Evolutionary conservation across 1,140 invertebrate species (phyloP).

Genomic region (Drosophila hydei): DNA sequence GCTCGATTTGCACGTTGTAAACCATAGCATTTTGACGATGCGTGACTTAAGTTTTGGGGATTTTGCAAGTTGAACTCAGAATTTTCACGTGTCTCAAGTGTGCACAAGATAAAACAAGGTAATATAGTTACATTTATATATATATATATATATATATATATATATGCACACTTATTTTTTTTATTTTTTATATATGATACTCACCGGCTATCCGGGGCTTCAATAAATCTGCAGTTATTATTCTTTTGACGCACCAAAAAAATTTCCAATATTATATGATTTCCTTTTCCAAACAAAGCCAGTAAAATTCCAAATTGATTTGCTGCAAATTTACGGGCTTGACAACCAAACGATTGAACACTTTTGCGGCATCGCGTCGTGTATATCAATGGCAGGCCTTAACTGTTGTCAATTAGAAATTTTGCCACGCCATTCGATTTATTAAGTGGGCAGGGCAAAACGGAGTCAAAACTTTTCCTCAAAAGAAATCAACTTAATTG

Average conservation of each 20-base stretch:
- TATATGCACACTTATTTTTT: too few relatives aligned
- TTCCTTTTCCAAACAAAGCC: slow-evolving; percentile 3
- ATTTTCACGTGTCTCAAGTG: slow-evolving; percentile 35
- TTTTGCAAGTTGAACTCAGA: slow-evolving; percentile 14
- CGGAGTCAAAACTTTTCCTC: slow-evolving; percentile 41
- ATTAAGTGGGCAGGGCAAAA: slow-evolving; percentile 18
- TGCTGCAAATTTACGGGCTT: slow-evolving; percentile 12
- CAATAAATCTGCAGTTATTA: slow-evolving; percentile 16
- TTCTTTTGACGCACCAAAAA: slow-evolving; percentile 10
- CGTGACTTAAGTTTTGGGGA: slow-evolving; percentile 55
- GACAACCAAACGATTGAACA: slow-evolving; percentile 9
- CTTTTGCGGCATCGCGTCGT: slow-evolving; percentile 27
- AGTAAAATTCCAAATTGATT: slow-evolving; percentile 64
- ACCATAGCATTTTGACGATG: slow-evolving; percentile 48
- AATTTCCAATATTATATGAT: slow-evolving; percentile 23
- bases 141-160: background rate
- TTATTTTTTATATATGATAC: too few relatives aligned
- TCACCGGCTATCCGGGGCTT: background rate
- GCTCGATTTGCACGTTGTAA: slow-evolving; percentile 58
- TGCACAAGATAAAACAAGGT: background rate
- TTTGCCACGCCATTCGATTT: slow-evolving; percentile 49
- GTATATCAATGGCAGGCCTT: slow-evolving; percentile 49
- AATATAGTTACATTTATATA: background rate
- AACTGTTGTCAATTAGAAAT: slow-evolving; percentile 64
- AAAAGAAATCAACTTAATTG: slow-evolving; percentile 44